Percentiles rank a stretch among this genome's conserved stretches.
These are phyloP conservation scores for Trachelus troglodyta DNA, from an alignment of 2,888 invertebrate species.

Conservation along the genomic window DNA sequence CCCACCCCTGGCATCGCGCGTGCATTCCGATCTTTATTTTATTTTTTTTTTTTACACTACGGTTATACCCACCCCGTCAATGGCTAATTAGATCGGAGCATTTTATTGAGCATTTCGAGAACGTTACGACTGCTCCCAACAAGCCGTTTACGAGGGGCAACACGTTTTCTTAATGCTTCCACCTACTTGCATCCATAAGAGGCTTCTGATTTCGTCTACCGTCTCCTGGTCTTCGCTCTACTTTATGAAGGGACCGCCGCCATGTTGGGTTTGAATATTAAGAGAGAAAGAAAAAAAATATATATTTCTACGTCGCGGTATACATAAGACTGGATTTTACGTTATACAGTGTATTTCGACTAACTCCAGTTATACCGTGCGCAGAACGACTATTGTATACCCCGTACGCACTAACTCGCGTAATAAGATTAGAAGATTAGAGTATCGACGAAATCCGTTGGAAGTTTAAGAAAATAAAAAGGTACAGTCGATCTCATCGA, in stretches of 20 bases:
- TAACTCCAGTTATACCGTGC: too few relatives aligned
- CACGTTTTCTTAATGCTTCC: slow-evolving; percentile 9
- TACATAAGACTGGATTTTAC: too few relatives aligned
- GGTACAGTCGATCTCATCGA: neutral
- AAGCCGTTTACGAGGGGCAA: slow-evolving; percentile 6
- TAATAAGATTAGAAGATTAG: too few relatives aligned
- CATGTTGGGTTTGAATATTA: neutral
- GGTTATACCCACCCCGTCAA: neutral
- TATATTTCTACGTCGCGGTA: neutral
- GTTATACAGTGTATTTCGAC: too few relatives aligned
- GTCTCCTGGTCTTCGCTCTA: neutral
- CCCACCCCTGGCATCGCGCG: neutral
- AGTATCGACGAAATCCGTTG: too few relatives aligned
- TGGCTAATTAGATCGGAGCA: slow-evolving; percentile 7
- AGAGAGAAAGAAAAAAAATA: neutral
- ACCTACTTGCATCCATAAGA: slow-evolving; percentile 1
- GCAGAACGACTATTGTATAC: too few relatives aligned
- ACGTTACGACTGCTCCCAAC: slow-evolving; percentile 1
- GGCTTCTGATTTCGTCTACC: slow-evolving; percentile 1
- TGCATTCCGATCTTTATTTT: slow-evolving; percentile 12
- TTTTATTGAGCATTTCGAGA: slow-evolving; percentile 13
- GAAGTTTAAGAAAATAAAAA: neutral
- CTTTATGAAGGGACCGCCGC: neutral
- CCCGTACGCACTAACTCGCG: too few relatives aligned
- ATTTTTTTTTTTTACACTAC: slow-evolving; percentile 10